These are phyloP conservation scores for Coleophora deauratella DNA, from an alignment of 2,888 invertebrate genomes.

Conservation along the genomic window DNA sequence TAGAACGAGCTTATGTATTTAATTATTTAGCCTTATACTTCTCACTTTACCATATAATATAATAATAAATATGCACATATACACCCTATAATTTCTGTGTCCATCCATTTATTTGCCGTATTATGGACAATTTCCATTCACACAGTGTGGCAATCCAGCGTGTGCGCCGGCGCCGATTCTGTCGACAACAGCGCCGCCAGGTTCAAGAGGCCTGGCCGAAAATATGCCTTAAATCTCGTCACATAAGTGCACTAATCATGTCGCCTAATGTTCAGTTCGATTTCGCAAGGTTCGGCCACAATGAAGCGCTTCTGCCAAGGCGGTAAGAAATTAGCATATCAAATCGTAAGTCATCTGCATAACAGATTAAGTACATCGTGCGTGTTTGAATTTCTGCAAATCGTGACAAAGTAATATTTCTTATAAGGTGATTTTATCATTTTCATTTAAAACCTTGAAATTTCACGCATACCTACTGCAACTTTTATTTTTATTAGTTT, in stretches of 20 bases:
- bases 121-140: conserved; percentile 67
- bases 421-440: too few relatives aligned
- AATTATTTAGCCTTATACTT: too few relatives aligned
- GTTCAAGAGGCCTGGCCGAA: background rate
- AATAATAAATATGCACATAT: too few relatives aligned
- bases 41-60: too few relatives aligned
- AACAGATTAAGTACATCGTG: conserved; percentile 2
- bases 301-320: conserved; percentile 34
- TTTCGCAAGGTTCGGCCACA: background rate
- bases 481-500: too few relatives aligned
- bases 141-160: conserved; percentile 55
- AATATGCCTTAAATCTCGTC: too few relatives aligned
- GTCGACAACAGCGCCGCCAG: conserved; percentile 1
- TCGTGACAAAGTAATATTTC: too few relatives aligned
- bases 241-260: conserved; percentile 1
- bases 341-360: conserved; percentile 33
- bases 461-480: too few relatives aligned
- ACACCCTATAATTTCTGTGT: conserved; percentile 19
- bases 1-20: too few relatives aligned
- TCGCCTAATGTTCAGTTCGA: conserved; percentile 4
- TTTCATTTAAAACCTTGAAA: too few relatives aligned
- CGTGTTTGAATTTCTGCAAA: conserved; percentile 7
- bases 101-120: conserved; percentile 41
- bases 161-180: conserved; percentile 24
- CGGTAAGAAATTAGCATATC: conserved; percentile 39